phyloP scores from a whole-genome alignment of 2,113 vertebrate genomes.

The Rhinichthys klamathensis region DNA sequence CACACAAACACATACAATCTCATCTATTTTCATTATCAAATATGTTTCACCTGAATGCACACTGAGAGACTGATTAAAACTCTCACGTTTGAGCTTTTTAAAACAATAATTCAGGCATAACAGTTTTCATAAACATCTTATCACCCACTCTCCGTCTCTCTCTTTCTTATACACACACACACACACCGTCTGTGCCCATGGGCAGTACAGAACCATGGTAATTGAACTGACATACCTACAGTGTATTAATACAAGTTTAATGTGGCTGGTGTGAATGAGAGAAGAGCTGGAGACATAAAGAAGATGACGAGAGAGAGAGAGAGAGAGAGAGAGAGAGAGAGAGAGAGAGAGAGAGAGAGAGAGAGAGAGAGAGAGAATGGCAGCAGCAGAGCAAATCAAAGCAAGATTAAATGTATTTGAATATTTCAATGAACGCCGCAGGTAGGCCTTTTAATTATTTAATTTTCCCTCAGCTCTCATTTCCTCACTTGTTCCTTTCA shows the following conservation, averaged over 20 bases:
- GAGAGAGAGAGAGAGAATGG: slow-evolving; percentile 53
- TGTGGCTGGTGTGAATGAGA: slow-evolving; percentile 48
- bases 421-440: slow-evolving; percentile 80
- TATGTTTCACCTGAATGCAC: slow-evolving; percentile 18
- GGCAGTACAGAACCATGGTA: slow-evolving; percentile 50
- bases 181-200: slow-evolving; percentile 38
- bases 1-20: slow-evolving; percentile 34
- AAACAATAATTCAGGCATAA: slow-evolving; percentile 31
- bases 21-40: slow-evolving; percentile 37
- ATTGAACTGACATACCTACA: slow-evolving; percentile 60
- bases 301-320: slow-evolving; percentile 27
- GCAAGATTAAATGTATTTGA: slow-evolving; percentile 81
- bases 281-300: slow-evolving; percentile 44
- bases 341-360: slow-evolving; percentile 46
- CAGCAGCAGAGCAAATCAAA: slow-evolving; percentile 79
- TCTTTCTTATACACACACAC: slow-evolving; percentile 31
- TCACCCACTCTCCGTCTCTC: slow-evolving; percentile 32
- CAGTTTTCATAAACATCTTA: slow-evolving; percentile 38
- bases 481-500: slow-evolving; percentile 28
- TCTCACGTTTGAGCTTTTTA: slow-evolving; percentile 24
- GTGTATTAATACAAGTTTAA: slow-evolving; percentile 63
- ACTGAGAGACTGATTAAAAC: slow-evolving; percentile 45
- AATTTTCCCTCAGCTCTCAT: slow-evolving; percentile 65
- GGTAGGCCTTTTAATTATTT: slow-evolving; percentile 81
- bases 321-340: slow-evolving; percentile 11